phyloP scores from a whole-genome alignment of 2,888 invertebrate species.

The Sthenelais limicola region DNA sequence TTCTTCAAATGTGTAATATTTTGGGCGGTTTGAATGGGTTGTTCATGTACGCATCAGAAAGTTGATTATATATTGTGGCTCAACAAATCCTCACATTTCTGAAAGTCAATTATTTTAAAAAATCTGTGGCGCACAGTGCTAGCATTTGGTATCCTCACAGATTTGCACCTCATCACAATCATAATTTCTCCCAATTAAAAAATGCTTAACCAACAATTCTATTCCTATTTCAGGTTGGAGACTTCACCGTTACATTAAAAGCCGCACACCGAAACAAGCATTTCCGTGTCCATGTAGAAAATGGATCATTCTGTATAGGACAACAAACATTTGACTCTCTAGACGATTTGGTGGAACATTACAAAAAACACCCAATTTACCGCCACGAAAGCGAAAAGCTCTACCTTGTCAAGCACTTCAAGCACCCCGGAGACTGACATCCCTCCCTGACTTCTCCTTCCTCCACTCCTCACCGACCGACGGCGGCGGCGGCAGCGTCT shows the following conservation, averaged over 20 bases:
- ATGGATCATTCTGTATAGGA: slow-evolving; percentile 93
- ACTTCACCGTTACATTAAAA: slow-evolving; percentile 97
- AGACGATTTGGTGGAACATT: slow-evolving; percentile 97
- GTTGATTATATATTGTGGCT: too few relatives aligned
- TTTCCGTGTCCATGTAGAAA: slow-evolving; percentile 90
- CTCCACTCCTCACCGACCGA: neutral
- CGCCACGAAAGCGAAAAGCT: slow-evolving; percentile 91
- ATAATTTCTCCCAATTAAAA: too few relatives aligned
- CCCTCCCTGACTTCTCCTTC: neutral
- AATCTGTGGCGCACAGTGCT: too few relatives aligned
- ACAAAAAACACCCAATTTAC: slow-evolving; percentile 98
- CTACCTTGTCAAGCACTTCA: slow-evolving; percentile 92
- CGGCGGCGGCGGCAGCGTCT: neutral
- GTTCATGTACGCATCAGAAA: too few relatives aligned
- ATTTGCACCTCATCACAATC: too few relatives aligned
- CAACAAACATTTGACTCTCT: slow-evolving; percentile 96
- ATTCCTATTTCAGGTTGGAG: slow-evolving; percentile 85
- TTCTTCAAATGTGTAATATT: too few relatives aligned
- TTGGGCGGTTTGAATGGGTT: too few relatives aligned
- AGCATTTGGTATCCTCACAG: too few relatives aligned
- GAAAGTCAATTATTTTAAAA: too few relatives aligned
- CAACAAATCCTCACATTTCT: too few relatives aligned
- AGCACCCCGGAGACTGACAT: slow-evolving; percentile 55
- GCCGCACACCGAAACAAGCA: slow-evolving; percentile 98
- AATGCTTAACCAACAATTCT: too few relatives aligned